A percentile compares a stretch with the other conserved stretches of the same genome.
phyloP scores from a whole-genome alignment of 2,888 invertebrate species.

The Troilus luridus region DNA sequence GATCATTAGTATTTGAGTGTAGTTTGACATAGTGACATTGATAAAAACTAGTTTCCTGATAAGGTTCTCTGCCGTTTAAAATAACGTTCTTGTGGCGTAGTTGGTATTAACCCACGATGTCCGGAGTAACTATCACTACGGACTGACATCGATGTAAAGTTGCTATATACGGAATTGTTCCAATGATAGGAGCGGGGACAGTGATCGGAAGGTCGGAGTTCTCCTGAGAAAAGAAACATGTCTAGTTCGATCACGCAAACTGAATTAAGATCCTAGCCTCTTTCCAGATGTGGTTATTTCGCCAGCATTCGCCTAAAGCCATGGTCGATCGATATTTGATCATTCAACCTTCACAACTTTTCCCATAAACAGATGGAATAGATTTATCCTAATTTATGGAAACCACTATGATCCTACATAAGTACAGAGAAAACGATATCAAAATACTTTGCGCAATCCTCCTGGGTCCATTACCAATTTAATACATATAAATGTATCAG shows the following conservation, averaged over 20 bases:
- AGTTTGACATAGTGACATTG: not conserved
- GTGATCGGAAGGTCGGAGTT: not conserved
- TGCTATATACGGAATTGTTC: not conserved
- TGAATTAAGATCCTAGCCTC: not conserved
- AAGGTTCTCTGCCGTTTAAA: not conserved
- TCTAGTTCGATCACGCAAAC: not conserved
- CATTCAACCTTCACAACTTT: too few relatives aligned
- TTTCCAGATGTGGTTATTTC: not conserved
- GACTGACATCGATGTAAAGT: not conserved
- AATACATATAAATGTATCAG: too few relatives aligned
- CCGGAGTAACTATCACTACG: not conserved
- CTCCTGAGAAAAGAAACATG: not conserved
- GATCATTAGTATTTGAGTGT: not conserved
- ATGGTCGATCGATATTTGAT: too few relatives aligned
- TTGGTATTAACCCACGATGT: not conserved
- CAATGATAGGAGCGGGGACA: not conserved
- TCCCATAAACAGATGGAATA: too few relatives aligned
- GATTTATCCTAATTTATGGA: too few relatives aligned
- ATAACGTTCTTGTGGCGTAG: not conserved
- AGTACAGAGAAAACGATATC: too few relatives aligned
- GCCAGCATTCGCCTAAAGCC: not conserved
- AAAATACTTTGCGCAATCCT: too few relatives aligned
- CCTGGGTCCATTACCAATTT: too few relatives aligned
- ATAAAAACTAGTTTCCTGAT: not conserved
- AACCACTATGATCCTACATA: too few relatives aligned